Conservation (phyloP, 2,113 vertebrate species). For the Tinamus guttatus region DNA sequence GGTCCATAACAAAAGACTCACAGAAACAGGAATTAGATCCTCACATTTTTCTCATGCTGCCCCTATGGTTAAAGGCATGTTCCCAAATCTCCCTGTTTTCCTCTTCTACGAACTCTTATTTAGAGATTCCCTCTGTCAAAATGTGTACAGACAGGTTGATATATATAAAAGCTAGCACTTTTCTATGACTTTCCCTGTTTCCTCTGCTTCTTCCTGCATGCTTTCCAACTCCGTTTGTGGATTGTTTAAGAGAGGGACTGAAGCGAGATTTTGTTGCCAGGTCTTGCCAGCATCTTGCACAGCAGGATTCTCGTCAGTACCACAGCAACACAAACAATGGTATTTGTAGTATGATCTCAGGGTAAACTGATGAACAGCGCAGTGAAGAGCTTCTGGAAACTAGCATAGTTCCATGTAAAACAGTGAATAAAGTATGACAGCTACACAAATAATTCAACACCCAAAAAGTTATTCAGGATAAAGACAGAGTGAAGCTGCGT, state of each 20-base stretch:
- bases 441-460: background rate
- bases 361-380: background rate
- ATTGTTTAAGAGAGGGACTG: background rate
- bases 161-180: background rate
- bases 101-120: background rate
- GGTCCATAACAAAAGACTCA: background rate
- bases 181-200: background rate
- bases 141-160: background rate
- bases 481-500: too few relatives aligned
- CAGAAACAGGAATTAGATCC: background rate
- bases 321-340: background rate
- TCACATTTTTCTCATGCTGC: background rate
- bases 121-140: background rate
- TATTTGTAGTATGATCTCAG: background rate
- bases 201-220: background rate
- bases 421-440: background rate
- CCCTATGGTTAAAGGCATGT: background rate
- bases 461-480: background rate
- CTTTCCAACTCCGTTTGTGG: background rate
- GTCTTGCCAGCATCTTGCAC: background rate
- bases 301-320: background rate
- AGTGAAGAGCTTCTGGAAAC: background rate
- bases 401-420: background rate
- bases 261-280: fast-evolving
- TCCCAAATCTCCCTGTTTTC: background rate